Evolutionary conservation across 2,888 invertebrate species (phyloP).

Genomic region (Clusia tigrina): DNA sequence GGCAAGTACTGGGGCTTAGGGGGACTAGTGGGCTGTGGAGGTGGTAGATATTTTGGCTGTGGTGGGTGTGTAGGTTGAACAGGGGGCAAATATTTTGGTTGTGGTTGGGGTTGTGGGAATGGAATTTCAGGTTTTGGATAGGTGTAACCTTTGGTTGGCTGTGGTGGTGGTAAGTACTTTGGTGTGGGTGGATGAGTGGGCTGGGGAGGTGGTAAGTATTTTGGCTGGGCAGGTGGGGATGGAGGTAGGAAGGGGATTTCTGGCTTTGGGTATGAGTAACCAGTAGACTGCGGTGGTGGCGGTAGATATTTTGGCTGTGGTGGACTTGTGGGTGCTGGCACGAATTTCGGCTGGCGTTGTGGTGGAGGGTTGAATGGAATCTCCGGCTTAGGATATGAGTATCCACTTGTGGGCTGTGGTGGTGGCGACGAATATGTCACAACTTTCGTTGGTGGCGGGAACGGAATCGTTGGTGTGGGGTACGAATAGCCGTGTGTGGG

Average conservation of each 20-base stretch:
- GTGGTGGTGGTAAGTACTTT: constrained; percentile 13
- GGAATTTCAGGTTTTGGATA: constrained; percentile 17
- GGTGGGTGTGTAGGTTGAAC: constrained; percentile 36
- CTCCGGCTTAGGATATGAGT: constrained; percentile 48
- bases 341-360: constrained; percentile 12
- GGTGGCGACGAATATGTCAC: too few species aligned
- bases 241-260: constrained; percentile 33
- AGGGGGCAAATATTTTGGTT: constrained; percentile 32
- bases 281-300: constrained; percentile 26
- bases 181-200: constrained; percentile 26
- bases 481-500: constrained; percentile 24
- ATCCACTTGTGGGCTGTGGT: constrained; percentile 35
- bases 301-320: constrained; percentile 26
- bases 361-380: constrained; percentile 43
- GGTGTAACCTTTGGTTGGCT: not conserved
- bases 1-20: constrained; percentile 36
- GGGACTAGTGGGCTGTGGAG: constrained; percentile 31
- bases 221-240: constrained; percentile 26
- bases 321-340: constrained; percentile 24
- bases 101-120: constrained; percentile 29
- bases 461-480: constrained; percentile 21
- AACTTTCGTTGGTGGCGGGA: constrained; percentile 22
- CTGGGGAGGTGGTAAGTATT: constrained; percentile 24
- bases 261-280: constrained; percentile 43
- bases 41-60: constrained; percentile 36